phyloP scores from a whole-genome alignment of 2,113 vertebrate species.

The Psephotus haematonotus region DNA sequence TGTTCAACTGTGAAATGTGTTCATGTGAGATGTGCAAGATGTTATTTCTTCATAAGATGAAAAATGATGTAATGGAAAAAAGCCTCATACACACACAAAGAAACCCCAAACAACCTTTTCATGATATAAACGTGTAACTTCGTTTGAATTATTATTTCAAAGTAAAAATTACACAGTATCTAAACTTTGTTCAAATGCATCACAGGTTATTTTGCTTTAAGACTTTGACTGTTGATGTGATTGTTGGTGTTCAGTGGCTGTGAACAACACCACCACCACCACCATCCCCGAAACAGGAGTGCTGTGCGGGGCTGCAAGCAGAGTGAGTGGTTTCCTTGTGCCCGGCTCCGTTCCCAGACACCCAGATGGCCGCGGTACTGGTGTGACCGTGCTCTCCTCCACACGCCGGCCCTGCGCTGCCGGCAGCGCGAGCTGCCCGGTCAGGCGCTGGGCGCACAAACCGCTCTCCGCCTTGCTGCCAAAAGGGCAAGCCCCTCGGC shows the following conservation, averaged over 20 bases:
- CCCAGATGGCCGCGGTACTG: fast-evolving
- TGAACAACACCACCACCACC: background rate
- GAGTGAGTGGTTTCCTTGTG: fast-evolving
- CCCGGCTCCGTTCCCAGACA: background rate
- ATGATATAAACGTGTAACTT: background rate
- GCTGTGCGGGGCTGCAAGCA: fast-evolving
- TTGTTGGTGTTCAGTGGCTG: background rate
- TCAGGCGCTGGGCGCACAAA: fast-evolving
- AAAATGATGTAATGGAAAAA: background rate
- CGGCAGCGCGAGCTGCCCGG: background rate
- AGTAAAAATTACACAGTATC: background rate
- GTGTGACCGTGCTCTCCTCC: fast-evolving
- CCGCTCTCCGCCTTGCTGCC: background rate
- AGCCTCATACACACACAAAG: background rate
- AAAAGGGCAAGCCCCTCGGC: fast-evolving
- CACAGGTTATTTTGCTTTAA: background rate
- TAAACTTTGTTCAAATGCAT: background rate
- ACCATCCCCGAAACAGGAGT: fast-evolving
- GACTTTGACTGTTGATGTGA: background rate
- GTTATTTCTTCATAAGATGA: background rate
- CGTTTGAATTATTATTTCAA: background rate
- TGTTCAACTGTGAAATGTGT: background rate
- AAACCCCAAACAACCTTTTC: background rate
- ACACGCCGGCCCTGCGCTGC: fast-evolving
- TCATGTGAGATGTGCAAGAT: background rate